Conservation (phyloP, 2,888 invertebrate genomes). For the Icerya purchasi region DNA sequence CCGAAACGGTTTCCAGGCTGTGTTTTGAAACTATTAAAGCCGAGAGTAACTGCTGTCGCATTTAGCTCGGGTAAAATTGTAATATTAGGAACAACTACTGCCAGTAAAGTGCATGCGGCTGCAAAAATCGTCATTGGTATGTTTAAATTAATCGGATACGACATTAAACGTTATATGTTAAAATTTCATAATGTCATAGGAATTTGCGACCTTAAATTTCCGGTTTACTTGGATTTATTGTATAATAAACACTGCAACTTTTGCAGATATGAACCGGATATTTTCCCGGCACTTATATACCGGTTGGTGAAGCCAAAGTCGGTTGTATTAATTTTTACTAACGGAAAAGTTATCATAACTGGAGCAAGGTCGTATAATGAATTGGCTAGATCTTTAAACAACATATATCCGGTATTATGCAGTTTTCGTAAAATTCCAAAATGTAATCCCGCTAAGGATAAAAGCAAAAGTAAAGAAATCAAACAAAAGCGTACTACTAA, state of each 20-base stretch:
- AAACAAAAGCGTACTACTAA: no score
- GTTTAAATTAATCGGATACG: neutral
- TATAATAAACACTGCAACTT: neutral
- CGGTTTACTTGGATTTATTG: neutral
- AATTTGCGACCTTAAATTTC: neutral
- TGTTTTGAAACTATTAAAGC: neutral
- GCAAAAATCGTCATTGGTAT: neutral
- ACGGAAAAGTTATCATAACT: neutral
- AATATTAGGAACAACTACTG: neutral
- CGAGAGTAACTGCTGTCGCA: neutral
- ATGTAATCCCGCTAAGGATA: no score
- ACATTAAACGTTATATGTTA: neutral
- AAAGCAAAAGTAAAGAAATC: no score
- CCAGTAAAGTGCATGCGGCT: neutral
- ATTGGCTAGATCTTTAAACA: neutral
- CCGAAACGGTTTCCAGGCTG: neutral
- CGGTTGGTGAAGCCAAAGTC: neutral
- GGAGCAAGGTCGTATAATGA: neutral
- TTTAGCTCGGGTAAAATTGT: neutral
- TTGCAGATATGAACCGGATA: neutral
- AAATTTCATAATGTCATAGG: neutral
- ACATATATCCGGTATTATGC: neutral
- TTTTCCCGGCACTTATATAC: neutral
- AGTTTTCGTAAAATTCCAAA: neutral
- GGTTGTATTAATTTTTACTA: neutral